Evolutionary conservation across 2,797 vertebrate genomes (phyloP), one percentile per base, ranked within the genome.

Genomic region (Saxicola maurus): DNA sequence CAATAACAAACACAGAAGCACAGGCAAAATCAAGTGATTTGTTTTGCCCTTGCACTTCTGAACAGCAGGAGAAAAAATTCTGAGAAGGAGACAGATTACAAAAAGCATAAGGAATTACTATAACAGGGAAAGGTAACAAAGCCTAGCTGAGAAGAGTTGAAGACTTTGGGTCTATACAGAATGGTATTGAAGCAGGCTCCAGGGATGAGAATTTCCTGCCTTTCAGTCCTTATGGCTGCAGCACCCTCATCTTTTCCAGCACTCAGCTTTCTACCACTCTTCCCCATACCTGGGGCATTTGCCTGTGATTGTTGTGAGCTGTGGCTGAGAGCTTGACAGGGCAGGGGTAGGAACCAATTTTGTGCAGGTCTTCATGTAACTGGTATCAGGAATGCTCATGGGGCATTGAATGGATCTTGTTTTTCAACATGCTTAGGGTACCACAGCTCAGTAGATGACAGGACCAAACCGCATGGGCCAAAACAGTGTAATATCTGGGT

Each of bases 101-200:
- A 56, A 79, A 52, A 82, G 3, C 1, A 0, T 11, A 8, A 62
- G 17, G 51, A 87, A 33, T 65, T 85, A 71, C 17, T 69, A 2
- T 6, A 28, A 61, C 15, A 3, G 20, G 11, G 18, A 78, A 89
- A 78, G 25, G 10, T 15, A 87, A 43, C 11, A 68, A 65, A 71
- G 14, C 1, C 1, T 3, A 74, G 14, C 42, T 72, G n/a, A 40
- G 11, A 7, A 15, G 15, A 72, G 25, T 0, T 68, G 15, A 25
- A 79, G 23, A 64, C 40, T 12, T 35, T 67, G 33, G n/a, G 23
- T 48, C 13, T 62, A 37, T 17, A 66, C 15, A 69, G 43, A 71
- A 71, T 6, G 12, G n/a, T 40, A 73, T 3, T 69, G 65, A 80
- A 59, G n/a, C 49, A 33, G 13, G 18, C 13, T 76, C 13, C n/a